Base-by-base conservation (phyloP, 2,797 vertebrate genomes). In the Melanogrammus aeglefinus region DNA sequence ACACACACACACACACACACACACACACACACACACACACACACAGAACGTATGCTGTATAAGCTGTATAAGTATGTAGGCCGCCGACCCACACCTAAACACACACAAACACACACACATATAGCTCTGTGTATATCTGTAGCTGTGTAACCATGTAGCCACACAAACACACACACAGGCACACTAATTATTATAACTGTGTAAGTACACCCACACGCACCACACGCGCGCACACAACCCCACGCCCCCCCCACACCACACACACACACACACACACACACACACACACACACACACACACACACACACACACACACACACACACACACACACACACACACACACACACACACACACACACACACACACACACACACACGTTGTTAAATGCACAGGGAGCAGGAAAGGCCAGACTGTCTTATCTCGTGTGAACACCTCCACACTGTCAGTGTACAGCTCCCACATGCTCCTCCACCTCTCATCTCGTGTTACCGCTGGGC, bases 371-470 rank as follows among this genome's bases (percentile, higher is more conserved):
- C 41, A 44, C 41, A 44, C 41, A 14, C 41, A 44, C 6, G 41
- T 16, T 44, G 10, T 44, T 16, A 14, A 16, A 44, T 44, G 41
- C 3, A 44, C 41, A 44, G 41, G 41, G 14, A 16, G 41, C 41
- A 44, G 41, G 12, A 44, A 3, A 7, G 39, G 14, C 10, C 3
- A 44, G 41, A 2, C 41, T 13, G 63, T 75, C 27, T 72, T 57
- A 81, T 78, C 69, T 79, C 76, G 33, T 82, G 82, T 75, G 76
- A 80, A 79, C 76, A 75, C 76, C 76, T 63, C 39, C 31, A 76
- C 81, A 83, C 76, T 82, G 84, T 85, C 81, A 81, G 75, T 41
- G 57, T 74, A 75, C 41, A 69, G 75, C 79, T 78, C 80, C 81
- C 80, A 76, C 80, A 78, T 74, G 83, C 78, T 77, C 81, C 81